These are phyloP conservation scores for Holotrichia oblita DNA, from an alignment of 1,140 invertebrate genomes.

Conservation along the genomic window DNA sequence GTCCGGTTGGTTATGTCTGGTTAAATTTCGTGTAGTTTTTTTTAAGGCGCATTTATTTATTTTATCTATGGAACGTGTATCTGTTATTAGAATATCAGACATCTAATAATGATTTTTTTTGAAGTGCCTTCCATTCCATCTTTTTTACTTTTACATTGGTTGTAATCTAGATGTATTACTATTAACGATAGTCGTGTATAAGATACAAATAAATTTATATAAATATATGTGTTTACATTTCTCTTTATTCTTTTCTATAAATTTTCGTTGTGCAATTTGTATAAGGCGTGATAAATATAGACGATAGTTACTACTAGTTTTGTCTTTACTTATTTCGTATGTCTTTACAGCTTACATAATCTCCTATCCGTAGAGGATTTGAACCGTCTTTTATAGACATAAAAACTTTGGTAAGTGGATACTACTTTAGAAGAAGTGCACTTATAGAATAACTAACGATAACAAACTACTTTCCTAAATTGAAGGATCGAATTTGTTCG, in stretches of 20 bases:
- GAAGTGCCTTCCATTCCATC: constrained; percentile 42
- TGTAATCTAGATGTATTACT: constrained; percentile 35
- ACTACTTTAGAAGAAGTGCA: no score
- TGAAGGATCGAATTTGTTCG: no score
- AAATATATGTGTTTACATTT: constrained; percentile 13
- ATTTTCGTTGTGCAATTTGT: not conserved
- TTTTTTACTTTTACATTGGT: constrained; percentile 38
- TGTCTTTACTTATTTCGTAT: not conserved
- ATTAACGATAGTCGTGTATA: constrained; percentile 19
- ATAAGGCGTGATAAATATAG: not conserved
- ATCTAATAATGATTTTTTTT: constrained; percentile 37
- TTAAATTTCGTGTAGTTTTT: constrained; percentile 60
- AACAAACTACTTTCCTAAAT: no score
- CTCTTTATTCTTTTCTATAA: not conserved
- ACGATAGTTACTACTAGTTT: not conserved
- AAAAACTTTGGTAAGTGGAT: no score
- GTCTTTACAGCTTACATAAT: no score
- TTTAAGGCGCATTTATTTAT: constrained; percentile 41
- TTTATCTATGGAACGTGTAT: constrained; percentile 18
- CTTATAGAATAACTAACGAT: no score
- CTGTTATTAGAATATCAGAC: constrained; percentile 21
- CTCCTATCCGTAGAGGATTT: no score
- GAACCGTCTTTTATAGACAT: no score
- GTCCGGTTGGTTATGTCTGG: constrained; percentile 96
- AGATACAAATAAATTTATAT: constrained; percentile 38